Percentiles rank a stretch among this genome's conserved stretches.
Conservation (phyloP, 2,888 invertebrate genomes). For the Apodemia hepburni region DNA sequence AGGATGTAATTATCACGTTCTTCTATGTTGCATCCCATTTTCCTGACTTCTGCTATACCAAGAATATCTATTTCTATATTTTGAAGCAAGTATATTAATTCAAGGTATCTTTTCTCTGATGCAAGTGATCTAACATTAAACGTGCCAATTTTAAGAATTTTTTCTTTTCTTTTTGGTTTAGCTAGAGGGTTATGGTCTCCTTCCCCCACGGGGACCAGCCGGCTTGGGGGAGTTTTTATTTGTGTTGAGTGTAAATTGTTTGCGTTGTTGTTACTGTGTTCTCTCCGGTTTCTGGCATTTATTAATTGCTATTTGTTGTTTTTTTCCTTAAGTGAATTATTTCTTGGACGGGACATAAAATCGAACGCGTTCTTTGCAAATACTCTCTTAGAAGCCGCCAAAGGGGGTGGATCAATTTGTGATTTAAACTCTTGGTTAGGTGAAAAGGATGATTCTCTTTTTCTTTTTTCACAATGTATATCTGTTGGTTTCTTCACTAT, state of each 20-base stretch:
- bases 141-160: too few species aligned
- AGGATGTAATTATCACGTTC: neutral
- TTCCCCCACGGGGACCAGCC: too few species aligned
- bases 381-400: conserved; percentile 22
- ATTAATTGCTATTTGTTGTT: conserved; percentile 22
- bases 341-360: conserved; percentile 20
- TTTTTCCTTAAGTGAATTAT: conserved; percentile 22
- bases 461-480: neutral
- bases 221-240: too few species aligned
- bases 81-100: neutral
- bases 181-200: too few species aligned
- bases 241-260: too few species aligned
- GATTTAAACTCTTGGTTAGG: neutral
- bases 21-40: neutral
- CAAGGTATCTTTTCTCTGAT: too few species aligned
- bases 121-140: too few species aligned
- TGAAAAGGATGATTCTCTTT: neutral
- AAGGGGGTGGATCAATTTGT: conserved; percentile 7
- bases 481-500: conserved; percentile 21
- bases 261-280: too few species aligned
- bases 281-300: too few species aligned
- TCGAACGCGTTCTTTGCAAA: conserved; percentile 26
- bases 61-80: neutral
- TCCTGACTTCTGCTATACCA: conserved; percentile 1
- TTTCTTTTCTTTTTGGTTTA: too few species aligned